These are phyloP conservation scores for Clarias gariepinus DNA, from an alignment of 2,113 vertebrate genomes.

Conservation along the genomic window DNA sequence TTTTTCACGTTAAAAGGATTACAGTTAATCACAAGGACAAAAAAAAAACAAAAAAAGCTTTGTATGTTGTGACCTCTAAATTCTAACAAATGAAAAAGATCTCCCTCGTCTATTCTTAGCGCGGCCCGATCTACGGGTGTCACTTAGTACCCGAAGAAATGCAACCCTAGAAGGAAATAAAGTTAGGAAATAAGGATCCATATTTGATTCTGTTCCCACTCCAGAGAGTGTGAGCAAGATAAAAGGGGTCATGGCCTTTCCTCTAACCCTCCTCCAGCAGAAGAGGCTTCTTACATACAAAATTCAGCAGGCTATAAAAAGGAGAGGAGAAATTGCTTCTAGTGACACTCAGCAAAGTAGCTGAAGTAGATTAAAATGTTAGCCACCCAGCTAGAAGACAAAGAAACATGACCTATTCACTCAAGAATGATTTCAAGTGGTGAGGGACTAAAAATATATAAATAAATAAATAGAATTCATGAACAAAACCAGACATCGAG, in stretches of 20 bases:
- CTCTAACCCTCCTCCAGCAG: background rate
- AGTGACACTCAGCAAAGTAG: conserved; percentile 51
- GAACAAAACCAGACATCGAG: conserved; percentile 13
- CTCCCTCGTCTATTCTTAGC: conserved; percentile 5
- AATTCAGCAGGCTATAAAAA: conserved; percentile 61
- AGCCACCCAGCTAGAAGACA: conserved; percentile 65
- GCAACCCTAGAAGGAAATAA: background rate
- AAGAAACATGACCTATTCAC: conserved; percentile 59
- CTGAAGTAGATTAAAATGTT: conserved; percentile 70
- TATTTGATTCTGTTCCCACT: conserved; percentile 17
- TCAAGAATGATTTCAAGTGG: conserved; percentile 23
- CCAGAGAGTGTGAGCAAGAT: conserved; percentile 30
- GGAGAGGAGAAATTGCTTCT: conserved; percentile 46
- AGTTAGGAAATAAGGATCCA: conserved; percentile 5
- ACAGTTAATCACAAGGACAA: conserved; percentile 10
- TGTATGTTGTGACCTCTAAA: background rate
- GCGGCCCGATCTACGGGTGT: background rate
- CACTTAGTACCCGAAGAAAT: background rate
- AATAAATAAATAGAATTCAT: background rate
- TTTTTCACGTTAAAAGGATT: conserved; percentile 59
- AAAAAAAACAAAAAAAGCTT: conserved; percentile 43
- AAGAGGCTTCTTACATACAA: conserved; percentile 59
- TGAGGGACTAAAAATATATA: background rate
- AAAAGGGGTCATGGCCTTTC: conserved; percentile 33
- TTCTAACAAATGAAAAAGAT: background rate